Conservation (phyloP, 2,797 vertebrate species). For the Carapus acus region DNA sequence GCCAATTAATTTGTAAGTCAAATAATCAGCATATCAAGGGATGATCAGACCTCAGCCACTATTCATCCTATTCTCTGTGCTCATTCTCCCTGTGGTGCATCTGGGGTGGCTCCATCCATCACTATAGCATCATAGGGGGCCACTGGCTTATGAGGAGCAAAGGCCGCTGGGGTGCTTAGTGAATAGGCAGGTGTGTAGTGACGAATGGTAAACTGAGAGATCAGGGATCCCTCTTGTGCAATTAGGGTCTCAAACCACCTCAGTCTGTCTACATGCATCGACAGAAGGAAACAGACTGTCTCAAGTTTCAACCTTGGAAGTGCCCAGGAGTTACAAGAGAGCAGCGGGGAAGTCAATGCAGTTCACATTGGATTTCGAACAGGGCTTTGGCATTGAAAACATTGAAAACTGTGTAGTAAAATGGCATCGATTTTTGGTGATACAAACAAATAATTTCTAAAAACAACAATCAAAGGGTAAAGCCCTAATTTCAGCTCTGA, state of each 20-base stretch:
- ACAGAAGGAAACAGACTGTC: slow-evolving; percentile 55
- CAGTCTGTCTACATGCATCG: slow-evolving; percentile 28
- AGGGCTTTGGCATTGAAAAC: slow-evolving; percentile 13
- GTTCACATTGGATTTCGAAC: slow-evolving; percentile 26
- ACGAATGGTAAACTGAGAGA: slow-evolving; percentile 32
- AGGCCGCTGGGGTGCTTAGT: slow-evolving; percentile 13
- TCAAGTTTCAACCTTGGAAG: slow-evolving; percentile 60
- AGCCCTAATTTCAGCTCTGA: slow-evolving; percentile 5
- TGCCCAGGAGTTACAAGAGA: slow-evolving; percentile 54
- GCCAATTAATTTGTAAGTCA: not conserved
- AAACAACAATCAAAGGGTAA: slow-evolving; percentile 17
- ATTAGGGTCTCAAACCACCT: slow-evolving; percentile 20
- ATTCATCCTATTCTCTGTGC: slow-evolving; percentile 11
- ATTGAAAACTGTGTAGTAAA: slow-evolving; percentile 26
- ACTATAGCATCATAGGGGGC: slow-evolving; percentile 23
- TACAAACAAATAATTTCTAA: too few species aligned
- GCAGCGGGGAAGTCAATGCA: slow-evolving; percentile 32
- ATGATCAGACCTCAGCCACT: not conserved
- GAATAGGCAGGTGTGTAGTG: slow-evolving; percentile 52
- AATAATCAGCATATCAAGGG: not conserved
- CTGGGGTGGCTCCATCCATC: slow-evolving; percentile 30
- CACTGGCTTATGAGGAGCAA: slow-evolving; percentile 25
- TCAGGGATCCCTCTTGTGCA: slow-evolving; percentile 12
- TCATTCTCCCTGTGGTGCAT: slow-evolving; percentile 16
- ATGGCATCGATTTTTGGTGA: slow-evolving; percentile 11